A percentile compares a stretch with the other conserved stretches of the same genome.
Conservation (phyloP, 2,888 invertebrate genomes). For the Merodon equestris region DNA sequence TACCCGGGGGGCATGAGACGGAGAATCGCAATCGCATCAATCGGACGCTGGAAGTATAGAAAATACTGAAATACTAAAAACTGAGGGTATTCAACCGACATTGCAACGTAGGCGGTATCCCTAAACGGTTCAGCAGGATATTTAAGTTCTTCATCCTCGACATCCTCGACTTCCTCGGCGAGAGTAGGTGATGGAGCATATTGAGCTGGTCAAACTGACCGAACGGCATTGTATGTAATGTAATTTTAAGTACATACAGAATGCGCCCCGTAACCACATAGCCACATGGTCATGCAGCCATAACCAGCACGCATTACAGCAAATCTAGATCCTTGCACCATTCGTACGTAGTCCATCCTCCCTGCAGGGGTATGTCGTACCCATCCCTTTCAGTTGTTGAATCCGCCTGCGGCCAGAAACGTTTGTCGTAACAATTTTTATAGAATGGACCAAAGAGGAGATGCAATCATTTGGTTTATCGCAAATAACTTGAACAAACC, state of each 20-base stretch:
- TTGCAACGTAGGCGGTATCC: slow-evolving; percentile 5
- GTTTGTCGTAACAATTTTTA: slow-evolving; percentile 58
- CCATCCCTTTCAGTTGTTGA: slow-evolving; percentile 14
- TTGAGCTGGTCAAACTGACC: slow-evolving; percentile 40
- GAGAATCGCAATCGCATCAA: slow-evolving; percentile 37
- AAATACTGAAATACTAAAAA: too few relatives aligned
- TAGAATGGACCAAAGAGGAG: slow-evolving; percentile 51
- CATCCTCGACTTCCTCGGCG: too few relatives aligned
- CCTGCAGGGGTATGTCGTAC: too few relatives aligned
- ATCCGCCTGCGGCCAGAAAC: slow-evolving; percentile 37
- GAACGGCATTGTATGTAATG: slow-evolving; percentile 36
- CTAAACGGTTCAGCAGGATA: slow-evolving; percentile 25
- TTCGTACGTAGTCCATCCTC: too few relatives aligned
- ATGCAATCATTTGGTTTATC: slow-evolving; percentile 66
- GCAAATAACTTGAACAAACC: slow-evolving; percentile 65
- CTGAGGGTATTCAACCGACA: neutral
- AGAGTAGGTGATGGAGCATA: slow-evolving; percentile 50
- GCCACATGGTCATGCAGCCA: too few relatives aligned
- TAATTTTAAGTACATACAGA: slow-evolving; percentile 55
- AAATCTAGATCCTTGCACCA: slow-evolving; percentile 8
- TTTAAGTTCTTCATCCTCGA: slow-evolving; percentile 10
- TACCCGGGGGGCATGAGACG: slow-evolving; percentile 19
- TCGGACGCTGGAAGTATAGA: slow-evolving; percentile 27
- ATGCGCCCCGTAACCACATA: too few relatives aligned
- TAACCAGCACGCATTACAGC: slow-evolving; percentile 36